Percentiles rank a stretch among this genome's conserved stretches.
Conservation (phyloP, 2,113 vertebrate genomes). For the Mixornis gularis region DNA sequence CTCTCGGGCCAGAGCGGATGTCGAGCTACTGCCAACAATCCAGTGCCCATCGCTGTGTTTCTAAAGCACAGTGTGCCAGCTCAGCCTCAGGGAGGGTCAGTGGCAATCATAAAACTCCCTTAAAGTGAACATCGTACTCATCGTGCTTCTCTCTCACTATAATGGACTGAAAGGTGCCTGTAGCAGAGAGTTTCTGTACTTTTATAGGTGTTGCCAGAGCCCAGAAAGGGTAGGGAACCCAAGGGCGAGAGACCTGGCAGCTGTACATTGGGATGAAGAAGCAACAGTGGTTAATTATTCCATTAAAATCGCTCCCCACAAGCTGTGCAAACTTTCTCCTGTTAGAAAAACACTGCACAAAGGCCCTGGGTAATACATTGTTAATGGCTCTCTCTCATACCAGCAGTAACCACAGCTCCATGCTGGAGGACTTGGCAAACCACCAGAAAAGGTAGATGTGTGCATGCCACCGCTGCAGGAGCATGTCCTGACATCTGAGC, state of each 20-base stretch:
- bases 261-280: neutral
- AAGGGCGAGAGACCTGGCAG: neutral
- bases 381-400: neutral
- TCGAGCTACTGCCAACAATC: neutral
- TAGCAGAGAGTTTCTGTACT: neutral
- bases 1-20: neutral
- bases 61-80: neutral
- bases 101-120: neutral
- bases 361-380: neutral
- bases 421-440: neutral
- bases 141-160: neutral
- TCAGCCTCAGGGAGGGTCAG: neutral
- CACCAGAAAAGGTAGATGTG: neutral
- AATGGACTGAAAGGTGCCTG: neutral
- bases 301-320: neutral
- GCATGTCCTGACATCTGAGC: neutral
- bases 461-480: neutral
- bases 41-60: neutral
- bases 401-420: accelerated
- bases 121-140: neutral
- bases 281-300: neutral
- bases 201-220: neutral
- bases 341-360: neutral
- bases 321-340: slow-evolving; percentile 1
- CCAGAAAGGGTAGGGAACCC: neutral